Base-by-base conservation (phyloP, 2,113 vertebrate genomes). In the Potamarius usumacintae region DNA sequence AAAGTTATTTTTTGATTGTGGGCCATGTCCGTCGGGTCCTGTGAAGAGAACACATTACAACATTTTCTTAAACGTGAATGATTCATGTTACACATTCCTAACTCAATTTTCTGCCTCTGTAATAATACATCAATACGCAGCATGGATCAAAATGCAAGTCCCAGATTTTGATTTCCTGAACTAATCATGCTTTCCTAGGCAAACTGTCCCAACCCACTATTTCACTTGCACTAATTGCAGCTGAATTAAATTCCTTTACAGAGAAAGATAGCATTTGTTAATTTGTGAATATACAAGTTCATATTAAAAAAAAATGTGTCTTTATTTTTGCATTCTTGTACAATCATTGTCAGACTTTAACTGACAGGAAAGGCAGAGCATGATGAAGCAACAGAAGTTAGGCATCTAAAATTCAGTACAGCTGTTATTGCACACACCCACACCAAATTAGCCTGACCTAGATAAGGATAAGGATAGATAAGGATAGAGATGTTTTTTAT, bases 1-100 rank as follows among this genome's bases (percentile, higher is more conserved):
- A 83, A 67, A 67, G 62, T 30, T 82, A 82, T 82, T 82, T 82
- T 82, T 18, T 62, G 57, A 62, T 82, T 48, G 79, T 82, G 57
- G 79, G 79, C 57, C 79, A 82, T 48, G 57, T 82, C 79, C 79
- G 5, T 48, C 5, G 57, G 20, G 79, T 42, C 30, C 79, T 82
- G 30, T 30, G 14, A 82, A 62, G 18, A 48, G 34, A 82, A 20
- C 18, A 10, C 79, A 82, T 22, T 7, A 82, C 57, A 42, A 62
- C 48, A 22, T 25, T 58, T 82, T 62, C 78, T 30, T 62, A 62
- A 48, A 62, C 14, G 22, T 22, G 7, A 18, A 42, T 62, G 30
- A 25, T 18, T 80, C 53, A 81, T 81, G 52, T 57, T 79, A 79
- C n/a, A 57, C 3, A 8, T 80, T 80, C 77, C 77, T 5, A 27